Conservation (phyloP, 2,113 vertebrate genomes). For the Oophaga pumilio region DNA sequence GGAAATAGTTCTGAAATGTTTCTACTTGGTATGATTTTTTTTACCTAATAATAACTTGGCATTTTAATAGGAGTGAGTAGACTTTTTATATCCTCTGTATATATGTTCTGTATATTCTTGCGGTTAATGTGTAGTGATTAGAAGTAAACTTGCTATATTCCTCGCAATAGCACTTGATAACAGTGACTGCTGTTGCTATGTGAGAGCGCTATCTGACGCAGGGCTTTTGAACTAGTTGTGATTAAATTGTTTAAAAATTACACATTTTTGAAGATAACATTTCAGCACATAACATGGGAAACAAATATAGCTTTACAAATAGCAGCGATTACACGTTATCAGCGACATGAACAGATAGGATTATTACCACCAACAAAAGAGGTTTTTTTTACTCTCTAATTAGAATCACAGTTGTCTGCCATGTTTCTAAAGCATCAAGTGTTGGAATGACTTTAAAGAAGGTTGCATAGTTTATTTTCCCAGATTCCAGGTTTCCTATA, state of each 20-base stretch:
- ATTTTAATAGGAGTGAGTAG: no score
- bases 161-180: slow-evolving; percentile 16
- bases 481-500: slow-evolving; percentile 40
- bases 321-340: slow-evolving; percentile 72
- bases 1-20: no score
- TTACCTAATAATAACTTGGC: no score
- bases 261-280: slow-evolving; percentile 78
- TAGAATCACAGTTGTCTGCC: slow-evolving; percentile 65
- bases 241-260: slow-evolving; percentile 82
- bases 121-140: neutral
- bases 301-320: slow-evolving; percentile 78
- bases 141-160: neutral
- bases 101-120: neutral
- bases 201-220: slow-evolving; percentile 72
- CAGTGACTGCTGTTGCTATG: neutral
- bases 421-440: slow-evolving; percentile 63
- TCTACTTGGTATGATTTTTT: no score
- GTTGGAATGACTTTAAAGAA: slow-evolving; percentile 67
- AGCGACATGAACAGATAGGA: slow-evolving; percentile 77
- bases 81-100: neutral
- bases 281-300: slow-evolving; percentile 78
- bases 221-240: slow-evolving; percentile 74
- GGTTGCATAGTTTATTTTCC: slow-evolving; percentile 72
- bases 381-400: slow-evolving; percentile 69
- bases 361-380: slow-evolving; percentile 67